Conservation (phyloP, 23 tunicate species). For the Pegea sp. region DNA sequence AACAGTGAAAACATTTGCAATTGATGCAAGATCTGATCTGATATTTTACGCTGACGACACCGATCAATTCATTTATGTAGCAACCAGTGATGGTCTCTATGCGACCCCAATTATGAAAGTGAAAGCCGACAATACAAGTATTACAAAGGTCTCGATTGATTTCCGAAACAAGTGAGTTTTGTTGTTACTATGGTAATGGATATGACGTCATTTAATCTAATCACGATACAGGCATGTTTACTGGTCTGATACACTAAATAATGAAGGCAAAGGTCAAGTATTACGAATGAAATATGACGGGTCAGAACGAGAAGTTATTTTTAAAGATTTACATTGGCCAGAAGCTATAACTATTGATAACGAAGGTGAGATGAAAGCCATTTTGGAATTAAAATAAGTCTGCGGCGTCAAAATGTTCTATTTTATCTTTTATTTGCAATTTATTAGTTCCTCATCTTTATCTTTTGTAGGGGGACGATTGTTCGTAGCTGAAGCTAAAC, state of each 20-base stretch:
- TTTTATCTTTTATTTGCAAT: background rate
- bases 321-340: conserved; percentile 45
- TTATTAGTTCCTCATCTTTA: background rate
- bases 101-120: conserved; percentile 23
- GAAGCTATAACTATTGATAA: conserved; percentile 42
- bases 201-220: background rate
- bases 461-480: conserved; percentile 9
- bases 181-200: background rate
- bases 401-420: background rate
- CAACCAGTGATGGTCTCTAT: conserved; percentile 10
- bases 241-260: conserved; percentile 48
- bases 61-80: conserved; percentile 15
- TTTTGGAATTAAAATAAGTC: background rate
- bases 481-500: conserved; percentile 20
- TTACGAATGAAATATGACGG: conserved; percentile 69
- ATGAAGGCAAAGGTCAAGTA: conserved; percentile 30
- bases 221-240: conserved; percentile 30
- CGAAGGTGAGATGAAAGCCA: conserved; percentile 13
- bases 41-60: conserved; percentile 51
- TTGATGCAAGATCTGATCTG: conserved; percentile 32
- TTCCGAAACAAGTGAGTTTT: conserved; percentile 7
- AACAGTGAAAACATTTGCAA: conserved; percentile 9
- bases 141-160: conserved; percentile 17
- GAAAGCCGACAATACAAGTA: conserved; percentile 8
- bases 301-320: conserved; percentile 32